phyloP scores from a whole-genome alignment of 2,888 invertebrate species.

The Erebia aethiops region DNA sequence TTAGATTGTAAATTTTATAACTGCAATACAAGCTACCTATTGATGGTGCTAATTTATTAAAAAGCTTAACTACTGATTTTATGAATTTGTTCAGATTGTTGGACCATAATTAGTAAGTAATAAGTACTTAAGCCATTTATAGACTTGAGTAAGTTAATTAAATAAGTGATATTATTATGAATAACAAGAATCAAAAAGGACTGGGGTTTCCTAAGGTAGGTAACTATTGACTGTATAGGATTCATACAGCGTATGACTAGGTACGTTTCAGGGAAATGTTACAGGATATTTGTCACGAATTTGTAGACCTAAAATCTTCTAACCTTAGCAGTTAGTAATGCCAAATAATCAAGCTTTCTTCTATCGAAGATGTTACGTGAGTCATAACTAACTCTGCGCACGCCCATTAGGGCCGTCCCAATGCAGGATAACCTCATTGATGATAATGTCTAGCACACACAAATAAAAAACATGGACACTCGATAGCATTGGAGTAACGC shows the following conservation, averaged over 20 bases:
- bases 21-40: background rate
- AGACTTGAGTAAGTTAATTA: background rate
- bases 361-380: constrained; percentile 4
- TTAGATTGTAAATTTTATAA: background rate
- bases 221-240: no score
- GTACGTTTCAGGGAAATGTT: background rate
- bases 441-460: constrained; percentile 4
- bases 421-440: constrained; percentile 60
- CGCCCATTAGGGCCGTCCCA: constrained; percentile 52
- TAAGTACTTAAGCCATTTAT: background rate
- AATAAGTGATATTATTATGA: background rate
- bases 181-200: no score
- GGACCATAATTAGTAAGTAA: background rate
- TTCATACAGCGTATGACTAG: background rate
- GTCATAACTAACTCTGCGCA: constrained; percentile 54
- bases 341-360: background rate
- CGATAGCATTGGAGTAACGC: constrained; percentile 13
- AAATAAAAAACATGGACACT: constrained; percentile 1
- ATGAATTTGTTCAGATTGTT: background rate
- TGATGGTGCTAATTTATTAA: background rate
- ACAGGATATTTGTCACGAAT: background rate
- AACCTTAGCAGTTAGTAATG: background rate
- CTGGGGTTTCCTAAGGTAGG: no score
- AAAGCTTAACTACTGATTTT: background rate
- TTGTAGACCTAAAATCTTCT: no score